A percentile compares a stretch with the other conserved stretches of the same genome.
These are phyloP conservation scores for Siphamia tubifer DNA, from an alignment of 2,113 vertebrate species.

Conservation along the genomic window DNA sequence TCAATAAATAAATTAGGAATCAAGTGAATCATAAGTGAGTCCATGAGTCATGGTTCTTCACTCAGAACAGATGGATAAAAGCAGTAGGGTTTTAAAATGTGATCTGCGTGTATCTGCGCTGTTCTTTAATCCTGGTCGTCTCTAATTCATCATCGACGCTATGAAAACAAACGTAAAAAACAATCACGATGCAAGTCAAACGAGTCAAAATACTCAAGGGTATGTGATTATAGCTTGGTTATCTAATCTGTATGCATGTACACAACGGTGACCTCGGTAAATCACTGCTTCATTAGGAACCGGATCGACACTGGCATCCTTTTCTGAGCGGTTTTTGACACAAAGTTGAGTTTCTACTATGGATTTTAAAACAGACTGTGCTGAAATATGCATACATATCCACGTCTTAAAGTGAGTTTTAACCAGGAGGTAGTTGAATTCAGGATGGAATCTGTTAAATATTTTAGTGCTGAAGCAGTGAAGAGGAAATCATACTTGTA, in stretches of 20 bases:
- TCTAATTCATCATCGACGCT: too few species aligned
- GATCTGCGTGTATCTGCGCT: not conserved
- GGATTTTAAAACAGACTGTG: not conserved
- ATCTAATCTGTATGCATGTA: not conserved
- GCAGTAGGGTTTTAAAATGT: constrained; percentile 14
- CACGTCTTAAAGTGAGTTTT: too few species aligned
- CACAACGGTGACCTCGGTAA: not conserved
- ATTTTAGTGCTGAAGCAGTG: too few species aligned
- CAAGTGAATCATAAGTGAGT: constrained; percentile 22
- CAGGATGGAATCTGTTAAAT: too few species aligned
- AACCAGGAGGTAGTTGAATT: too few species aligned
- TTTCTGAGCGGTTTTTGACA: not conserved
- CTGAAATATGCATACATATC: too few species aligned
- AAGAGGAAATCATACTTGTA: too few species aligned
- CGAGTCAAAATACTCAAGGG: not conserved
- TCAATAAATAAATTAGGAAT: constrained; percentile 22
- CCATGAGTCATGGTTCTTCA: constrained; percentile 29
- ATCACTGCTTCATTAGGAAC: constrained; percentile 1
- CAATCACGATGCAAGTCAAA: not conserved
- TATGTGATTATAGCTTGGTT: not conserved
- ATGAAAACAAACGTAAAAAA: too few species aligned
- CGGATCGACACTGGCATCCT: constrained; percentile 22
- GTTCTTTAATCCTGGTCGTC: not conserved
- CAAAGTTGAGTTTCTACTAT: constrained; percentile 5
- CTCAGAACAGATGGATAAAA: constrained; percentile 49